Evolutionary conservation across 64 coral and sea anemone species (phyloP).

Genomic region (Porites australiensis): DNA sequence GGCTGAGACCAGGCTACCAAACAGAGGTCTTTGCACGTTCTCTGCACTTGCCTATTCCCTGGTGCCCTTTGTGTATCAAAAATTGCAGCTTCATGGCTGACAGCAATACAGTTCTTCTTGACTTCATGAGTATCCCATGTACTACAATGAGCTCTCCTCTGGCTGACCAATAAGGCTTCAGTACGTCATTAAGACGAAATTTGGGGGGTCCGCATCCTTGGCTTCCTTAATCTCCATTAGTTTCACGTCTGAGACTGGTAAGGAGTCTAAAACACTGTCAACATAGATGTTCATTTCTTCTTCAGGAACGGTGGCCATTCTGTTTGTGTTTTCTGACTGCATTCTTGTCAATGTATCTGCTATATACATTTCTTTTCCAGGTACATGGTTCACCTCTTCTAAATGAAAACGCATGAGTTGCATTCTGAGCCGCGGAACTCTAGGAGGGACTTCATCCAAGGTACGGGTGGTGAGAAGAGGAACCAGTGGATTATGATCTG

Average conservation of each 20-base stretch:
- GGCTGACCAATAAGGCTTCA: slow-evolving; percentile 66
- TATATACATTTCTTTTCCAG: slow-evolving; percentile 8
- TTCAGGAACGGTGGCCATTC: neutral
- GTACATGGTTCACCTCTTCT: slow-evolving; percentile 24
- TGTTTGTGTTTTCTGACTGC: neutral
- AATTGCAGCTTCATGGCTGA: slow-evolving; percentile 25
- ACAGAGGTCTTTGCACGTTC: slow-evolving; percentile 50
- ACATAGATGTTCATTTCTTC: slow-evolving; percentile 31
- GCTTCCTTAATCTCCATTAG: neutral
- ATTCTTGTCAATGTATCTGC: neutral
- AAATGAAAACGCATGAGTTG: neutral
- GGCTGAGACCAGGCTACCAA: slow-evolving; percentile 56
- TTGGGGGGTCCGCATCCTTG: slow-evolving; percentile 26
- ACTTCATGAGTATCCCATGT: slow-evolving; percentile 44
- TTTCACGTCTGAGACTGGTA: neutral
- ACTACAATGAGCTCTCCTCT: slow-evolving; percentile 38
- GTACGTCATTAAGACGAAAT: neutral
- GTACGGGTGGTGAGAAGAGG: slow-evolving; percentile 5
- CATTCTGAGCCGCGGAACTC: slow-evolving; percentile 32
- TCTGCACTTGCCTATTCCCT: slow-evolving; percentile 51
- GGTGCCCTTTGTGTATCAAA: slow-evolving; percentile 42
- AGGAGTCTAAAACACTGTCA: neutral
- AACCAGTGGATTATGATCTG: slow-evolving; percentile 57
- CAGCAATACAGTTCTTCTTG: slow-evolving; percentile 1
- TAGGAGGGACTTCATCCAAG: slow-evolving; percentile 20